Evolutionary conservation across 2,113 vertebrate species (phyloP), one percentile per base, ranked within the genome.

Genomic region (Misgurnus mizolepis): DNA sequence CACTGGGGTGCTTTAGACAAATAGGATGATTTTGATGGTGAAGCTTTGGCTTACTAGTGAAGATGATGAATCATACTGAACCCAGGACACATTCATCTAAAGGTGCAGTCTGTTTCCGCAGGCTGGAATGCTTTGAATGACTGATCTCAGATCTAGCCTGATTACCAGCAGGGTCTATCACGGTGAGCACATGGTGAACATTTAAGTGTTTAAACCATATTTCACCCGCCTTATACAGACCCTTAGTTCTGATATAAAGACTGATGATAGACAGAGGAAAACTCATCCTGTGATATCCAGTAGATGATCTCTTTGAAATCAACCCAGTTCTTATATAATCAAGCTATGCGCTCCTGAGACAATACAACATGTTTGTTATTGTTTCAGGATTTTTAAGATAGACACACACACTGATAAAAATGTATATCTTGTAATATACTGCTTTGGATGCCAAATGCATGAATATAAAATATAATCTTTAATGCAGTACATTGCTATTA

Each of bases 91-190:
- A 70, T 70, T 78, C 68, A 85, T 85, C 68, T 78, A 65, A 55
- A 75, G 50, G 53, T 68, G 58, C 80, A 76, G 79, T 78, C 79
- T 65, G 74, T 60, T 78, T 78, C 76, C 56, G 77, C 69, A 9
- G 67, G 50, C 73, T 62, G 40, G 14, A 82, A 80, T 79, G 67
- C 81, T 79, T 72, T 71, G 65, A 84, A 83, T 83, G 81, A 85
- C 74, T 80, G 79, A 85, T 82, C 75, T 79, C 17, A 73, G 80
- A 87, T 85, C 77, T 75, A 79, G 60, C 49, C 81, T 81, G 84
- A 82, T 85, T 89, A 88, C 85, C 83, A 83, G 78, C 78, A 83
- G 69, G 75, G 67, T 80, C 79, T 83, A 74, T 81, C 82, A 78
- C 39, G 64, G 65, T 53, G 79, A 83, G 72, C 64, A 53, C 70